A percentile compares a stretch with the other conserved stretches of the same genome.
Conservation (phyloP, 1,140 invertebrate genomes). For the Micrasema longulum region DNA sequence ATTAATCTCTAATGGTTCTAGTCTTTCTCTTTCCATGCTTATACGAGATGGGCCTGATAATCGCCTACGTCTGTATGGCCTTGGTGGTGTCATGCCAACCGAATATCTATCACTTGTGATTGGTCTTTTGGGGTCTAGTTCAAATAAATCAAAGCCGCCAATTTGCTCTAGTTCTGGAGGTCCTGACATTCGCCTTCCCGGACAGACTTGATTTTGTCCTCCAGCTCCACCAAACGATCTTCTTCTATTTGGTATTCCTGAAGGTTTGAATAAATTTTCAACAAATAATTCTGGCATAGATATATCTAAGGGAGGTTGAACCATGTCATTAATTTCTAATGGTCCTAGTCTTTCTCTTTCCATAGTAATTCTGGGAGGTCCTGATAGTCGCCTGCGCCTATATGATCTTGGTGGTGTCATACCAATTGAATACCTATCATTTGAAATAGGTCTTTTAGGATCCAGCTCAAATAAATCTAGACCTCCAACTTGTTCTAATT, state of each 20-base stretch:
- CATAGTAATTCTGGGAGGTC: not conserved
- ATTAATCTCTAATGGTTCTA: not conserved
- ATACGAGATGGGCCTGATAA: not conserved
- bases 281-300: too few species aligned
- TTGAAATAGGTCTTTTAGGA: constrained; percentile 7
- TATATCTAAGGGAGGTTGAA: not conserved
- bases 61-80: not conserved
- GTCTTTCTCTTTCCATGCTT: not conserved
- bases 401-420: constrained; percentile 17
- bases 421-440: constrained; percentile 1
- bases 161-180: constrained; percentile 5
- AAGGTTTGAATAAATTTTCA: too few species aligned
- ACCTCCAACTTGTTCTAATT: not conserved
- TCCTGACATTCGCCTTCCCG: constrained; percentile 9
- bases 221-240: constrained; percentile 16
- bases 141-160: not conserved
- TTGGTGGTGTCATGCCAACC: constrained; percentile 6
- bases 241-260: constrained; percentile 9
- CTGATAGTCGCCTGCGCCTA: constrained; percentile 5
- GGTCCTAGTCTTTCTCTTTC: not conserved
- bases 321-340: not conserved
- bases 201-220: not conserved
- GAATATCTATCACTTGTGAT: not conserved
- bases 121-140: constrained; percentile 14
- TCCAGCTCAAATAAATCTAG: constrained; percentile 18